These are phyloP conservation scores for Pseudopipra pipra DNA, from an alignment of 2,113 vertebrate species.

Conservation along the genomic window DNA sequence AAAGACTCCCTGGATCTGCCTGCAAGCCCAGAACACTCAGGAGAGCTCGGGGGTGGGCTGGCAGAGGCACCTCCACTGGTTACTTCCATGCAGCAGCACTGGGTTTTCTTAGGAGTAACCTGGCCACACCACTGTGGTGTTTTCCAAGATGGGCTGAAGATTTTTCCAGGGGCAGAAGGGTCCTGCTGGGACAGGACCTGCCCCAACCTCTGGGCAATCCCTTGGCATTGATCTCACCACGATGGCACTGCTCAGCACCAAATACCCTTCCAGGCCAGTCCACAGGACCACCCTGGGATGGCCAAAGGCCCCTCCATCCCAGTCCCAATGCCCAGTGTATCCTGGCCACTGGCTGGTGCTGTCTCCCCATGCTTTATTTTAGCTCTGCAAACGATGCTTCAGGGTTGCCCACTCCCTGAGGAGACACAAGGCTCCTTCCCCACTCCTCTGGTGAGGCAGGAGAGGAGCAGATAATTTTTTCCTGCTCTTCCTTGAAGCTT, in stretches of 20 bases:
- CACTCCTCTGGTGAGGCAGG: neutral
- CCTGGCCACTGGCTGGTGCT: neutral
- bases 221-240: accelerated
- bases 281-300: neutral
- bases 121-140: accelerated
- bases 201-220: neutral
- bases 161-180: neutral
- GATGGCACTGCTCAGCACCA: accelerated
- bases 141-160: neutral
- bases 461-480: neutral
- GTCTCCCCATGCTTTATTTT: neutral
- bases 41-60: neutral
- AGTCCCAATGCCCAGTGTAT: neutral
- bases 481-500: neutral
- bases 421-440: too few relatives aligned
- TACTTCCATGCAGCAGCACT: neutral
- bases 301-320: neutral
- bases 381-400: neutral
- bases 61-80: neutral
- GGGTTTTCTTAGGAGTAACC: neutral
- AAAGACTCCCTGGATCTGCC: neutral
- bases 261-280: neutral
- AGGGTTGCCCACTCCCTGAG: neutral
- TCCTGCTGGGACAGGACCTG: neutral
- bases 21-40: accelerated